These are phyloP conservation scores for Hydrolagus affinis DNA, from an alignment of 2,113 vertebrate species.

Conservation along the genomic window DNA sequence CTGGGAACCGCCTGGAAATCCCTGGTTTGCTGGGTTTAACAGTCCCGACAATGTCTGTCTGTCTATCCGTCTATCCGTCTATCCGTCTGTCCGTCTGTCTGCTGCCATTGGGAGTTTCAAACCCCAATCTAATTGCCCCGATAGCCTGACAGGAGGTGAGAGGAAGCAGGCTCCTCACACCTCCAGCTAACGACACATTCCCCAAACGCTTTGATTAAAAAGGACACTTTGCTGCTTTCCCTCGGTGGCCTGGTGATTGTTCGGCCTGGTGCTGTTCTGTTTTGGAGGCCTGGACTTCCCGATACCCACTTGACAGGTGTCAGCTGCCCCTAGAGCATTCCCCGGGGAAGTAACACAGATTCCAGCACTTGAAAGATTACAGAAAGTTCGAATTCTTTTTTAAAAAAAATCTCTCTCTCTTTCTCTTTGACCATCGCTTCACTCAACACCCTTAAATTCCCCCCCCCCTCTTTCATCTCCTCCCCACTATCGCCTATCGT, in stretches of 20 bases:
- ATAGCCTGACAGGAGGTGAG: conserved; percentile 49
- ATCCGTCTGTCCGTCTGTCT: no score
- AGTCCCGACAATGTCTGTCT: no score
- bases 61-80: no score
- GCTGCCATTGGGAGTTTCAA: no score
- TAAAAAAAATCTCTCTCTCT: no score
- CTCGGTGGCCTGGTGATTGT: conserved; percentile 35
- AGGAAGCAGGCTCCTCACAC: conserved; percentile 50
- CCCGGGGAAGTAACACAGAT: conserved; percentile 43
- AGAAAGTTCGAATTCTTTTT: neutral
- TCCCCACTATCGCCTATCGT: no score
- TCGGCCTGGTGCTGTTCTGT: conserved; percentile 40
- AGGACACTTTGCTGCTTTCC: conserved; percentile 43
- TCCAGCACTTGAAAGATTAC: conserved; percentile 31
- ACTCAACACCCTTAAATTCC: no score
- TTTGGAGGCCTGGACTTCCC: conserved; percentile 52
- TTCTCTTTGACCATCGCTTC: no score
- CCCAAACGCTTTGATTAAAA: conserved; percentile 41
- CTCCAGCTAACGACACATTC: conserved; percentile 47
- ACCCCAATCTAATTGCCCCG: conserved; percentile 40
- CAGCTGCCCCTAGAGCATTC: conserved; percentile 47
- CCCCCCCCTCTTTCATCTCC: no score
- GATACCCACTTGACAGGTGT: conserved; percentile 56
- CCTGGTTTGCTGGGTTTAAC: no score
- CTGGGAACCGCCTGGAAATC: no score